phyloP scores from a whole-genome alignment of 2,113 vertebrate genomes.

The Albula goreensis region DNA sequence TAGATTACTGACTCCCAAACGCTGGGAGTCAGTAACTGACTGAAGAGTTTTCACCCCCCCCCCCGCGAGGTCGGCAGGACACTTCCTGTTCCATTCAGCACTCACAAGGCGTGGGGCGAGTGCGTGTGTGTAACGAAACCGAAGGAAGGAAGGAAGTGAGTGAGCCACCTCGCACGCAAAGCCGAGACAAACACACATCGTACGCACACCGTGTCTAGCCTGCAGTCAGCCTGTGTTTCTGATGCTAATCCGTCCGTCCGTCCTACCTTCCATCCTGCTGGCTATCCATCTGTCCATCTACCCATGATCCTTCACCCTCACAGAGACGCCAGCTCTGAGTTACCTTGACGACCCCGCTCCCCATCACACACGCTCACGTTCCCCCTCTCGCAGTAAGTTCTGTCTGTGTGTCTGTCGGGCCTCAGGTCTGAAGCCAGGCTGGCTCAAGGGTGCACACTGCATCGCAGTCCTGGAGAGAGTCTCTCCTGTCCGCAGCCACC shows the following conservation, averaged over 20 bases:
- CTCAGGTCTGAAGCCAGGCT: too few species aligned
- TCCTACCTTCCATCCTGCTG: not conserved
- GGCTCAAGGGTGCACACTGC: too few species aligned
- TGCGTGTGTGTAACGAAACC: constrained; percentile 34
- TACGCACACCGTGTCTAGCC: not conserved
- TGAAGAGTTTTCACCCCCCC: too few species aligned
- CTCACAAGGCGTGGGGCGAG: not conserved
- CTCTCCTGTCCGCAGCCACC: too few species aligned
- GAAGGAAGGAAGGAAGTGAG: constrained; percentile 45
- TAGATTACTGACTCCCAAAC: too few species aligned
- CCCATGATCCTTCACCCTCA: not conserved
- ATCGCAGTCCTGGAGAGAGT: too few species aligned
- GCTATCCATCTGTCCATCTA: not conserved
- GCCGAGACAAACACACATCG: constrained; percentile 18
- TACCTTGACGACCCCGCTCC: not conserved
- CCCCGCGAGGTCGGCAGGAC: too few species aligned
- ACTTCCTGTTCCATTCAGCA: not conserved
- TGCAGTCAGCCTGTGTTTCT: not conserved
- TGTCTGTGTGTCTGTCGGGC: not conserved
- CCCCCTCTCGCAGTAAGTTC: not conserved
- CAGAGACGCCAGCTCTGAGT: not conserved
- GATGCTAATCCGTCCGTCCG: not conserved
- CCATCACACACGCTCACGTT: not conserved
- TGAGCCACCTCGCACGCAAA: constrained; percentile 18
- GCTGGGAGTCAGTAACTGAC: too few species aligned